A percentile compares a stretch with the other conserved stretches of the same genome.
Evolutionary conservation across 2,888 invertebrate genomes (phyloP).

Genomic region (Apotomis capreana): DNA sequence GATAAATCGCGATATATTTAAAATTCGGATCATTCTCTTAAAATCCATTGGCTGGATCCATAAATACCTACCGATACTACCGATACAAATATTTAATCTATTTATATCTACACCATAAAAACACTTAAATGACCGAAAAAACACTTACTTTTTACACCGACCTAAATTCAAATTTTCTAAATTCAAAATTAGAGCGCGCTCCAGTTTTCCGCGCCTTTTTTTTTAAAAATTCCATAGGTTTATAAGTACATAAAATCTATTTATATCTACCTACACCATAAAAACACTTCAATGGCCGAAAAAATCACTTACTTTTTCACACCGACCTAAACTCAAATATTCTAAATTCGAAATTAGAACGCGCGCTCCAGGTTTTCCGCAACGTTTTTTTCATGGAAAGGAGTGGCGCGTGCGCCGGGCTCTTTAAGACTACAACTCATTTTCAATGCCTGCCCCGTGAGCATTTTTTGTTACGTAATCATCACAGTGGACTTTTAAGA

Average conservation of each 20-base stretch:
- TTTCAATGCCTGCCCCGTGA: conserved; percentile 15
- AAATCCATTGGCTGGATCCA: too few species aligned
- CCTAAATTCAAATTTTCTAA: conserved; percentile 20
- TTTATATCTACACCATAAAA: too few species aligned
- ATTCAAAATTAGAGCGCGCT: conserved; percentile 23
- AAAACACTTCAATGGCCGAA: neutral
- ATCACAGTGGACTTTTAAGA: conserved; percentile 5
- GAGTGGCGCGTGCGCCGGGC: conserved; percentile 36
- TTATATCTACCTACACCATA: too few species aligned
- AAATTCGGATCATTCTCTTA: too few species aligned
- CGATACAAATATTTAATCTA: too few species aligned
- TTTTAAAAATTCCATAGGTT: conserved; percentile 2
- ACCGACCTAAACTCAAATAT: conserved; percentile 23
- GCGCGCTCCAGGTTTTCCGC: conserved; percentile 21
- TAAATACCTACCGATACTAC: too few species aligned
- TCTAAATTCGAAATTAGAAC: conserved; percentile 23
- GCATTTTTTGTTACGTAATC: conserved; percentile 18
- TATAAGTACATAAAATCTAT: too few species aligned
- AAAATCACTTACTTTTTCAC: conserved; percentile 4
- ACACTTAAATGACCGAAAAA: neutral
- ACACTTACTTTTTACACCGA: conserved; percentile 15
- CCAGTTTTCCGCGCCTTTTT: conserved; percentile 29
- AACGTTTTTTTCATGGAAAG: conserved; percentile 38
- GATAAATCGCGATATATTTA: too few species aligned
- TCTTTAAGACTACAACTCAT: conserved; percentile 30